phyloP scores from a whole-genome alignment of 1,140 invertebrate species.

The Campoletis sonorensis region DNA sequence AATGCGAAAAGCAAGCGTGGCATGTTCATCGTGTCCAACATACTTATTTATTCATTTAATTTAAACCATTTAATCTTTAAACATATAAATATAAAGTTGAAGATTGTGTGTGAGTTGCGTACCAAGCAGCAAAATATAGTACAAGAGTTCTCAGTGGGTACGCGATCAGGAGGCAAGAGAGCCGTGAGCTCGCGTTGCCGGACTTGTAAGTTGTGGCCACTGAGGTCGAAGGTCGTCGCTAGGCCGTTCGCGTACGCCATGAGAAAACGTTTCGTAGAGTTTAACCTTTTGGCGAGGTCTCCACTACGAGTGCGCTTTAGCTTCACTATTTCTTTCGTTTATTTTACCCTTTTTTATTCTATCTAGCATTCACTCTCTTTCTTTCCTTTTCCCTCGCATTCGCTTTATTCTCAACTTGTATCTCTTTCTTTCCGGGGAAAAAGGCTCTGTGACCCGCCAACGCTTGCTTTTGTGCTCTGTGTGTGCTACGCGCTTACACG shows the following conservation, averaged over 20 bases:
- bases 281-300: conserved; percentile 56
- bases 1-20: neutral
- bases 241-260: conserved; percentile 64
- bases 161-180: conserved; percentile 26
- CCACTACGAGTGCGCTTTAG: conserved; percentile 4
- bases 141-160: neutral
- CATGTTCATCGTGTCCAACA: too few relatives aligned
- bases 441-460: conserved; percentile 12
- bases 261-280: conserved; percentile 63
- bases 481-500: conserved; percentile 56
- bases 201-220: conserved; percentile 69
- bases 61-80: neutral
- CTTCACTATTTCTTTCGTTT: neutral
- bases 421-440: neutral
- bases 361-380: neutral
- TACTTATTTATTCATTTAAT: too few relatives aligned
- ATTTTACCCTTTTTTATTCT: neutral
- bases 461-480: conserved; percentile 19
- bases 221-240: conserved; percentile 72
- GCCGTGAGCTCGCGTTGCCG: conserved; percentile 42
- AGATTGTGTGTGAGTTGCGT: neutral
- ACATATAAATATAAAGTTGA: neutral
- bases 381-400: neutral
- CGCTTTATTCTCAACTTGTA: neutral
- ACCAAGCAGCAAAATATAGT: conserved; percentile 25